Evolutionary conservation across 2,113 vertebrate genomes (phyloP), one percentile per base, ranked within the genome.

Genomic region (Procavia capensis): DNA sequence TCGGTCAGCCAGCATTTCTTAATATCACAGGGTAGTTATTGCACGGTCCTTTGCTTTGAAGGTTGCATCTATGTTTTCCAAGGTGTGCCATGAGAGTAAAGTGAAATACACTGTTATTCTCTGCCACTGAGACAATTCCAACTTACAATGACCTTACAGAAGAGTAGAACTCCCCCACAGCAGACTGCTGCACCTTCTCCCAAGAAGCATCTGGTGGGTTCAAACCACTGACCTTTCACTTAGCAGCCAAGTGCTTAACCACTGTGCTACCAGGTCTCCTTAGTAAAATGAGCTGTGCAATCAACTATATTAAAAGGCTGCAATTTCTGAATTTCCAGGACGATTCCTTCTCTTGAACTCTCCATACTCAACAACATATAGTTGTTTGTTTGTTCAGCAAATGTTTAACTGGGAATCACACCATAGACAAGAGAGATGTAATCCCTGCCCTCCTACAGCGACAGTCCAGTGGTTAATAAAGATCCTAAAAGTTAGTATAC

Each of bases 341-440:
- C 19, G 89, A 79, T 82, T 94, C 19, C 47, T 93, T 90, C 27
- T 89, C 41, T 88, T 78, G 84, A 85, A 31, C 72, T 87, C 10
- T 94, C 19, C 70, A 87, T 61, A 64, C 68, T 87, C 29, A 36
- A 57, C 36, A 91, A 85, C 6, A 5, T 29, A 39, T 80, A 54
- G 91, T 89, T 61, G 57, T 61, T 68, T 17, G 84, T 84, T 84
- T 85, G 70, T 89, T 92, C 34, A 57, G 43, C 59, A 82, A 27
- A 78, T 91, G 82, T 96, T 86, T 74, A 43, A 47, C 82, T 39
- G 36, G 54, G 74, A 41, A 61, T 41, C 74, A 54, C 43, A 64
- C 64, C 74, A 31, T 80, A 54, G 57, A 68, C 63, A 57, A 19
- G 34, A 86, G 57, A 94, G 87, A 36, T 43, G 10, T 34, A 70